Conservation (phyloP, 1,140 invertebrate species). For the Asbolus verrucosus region DNA sequence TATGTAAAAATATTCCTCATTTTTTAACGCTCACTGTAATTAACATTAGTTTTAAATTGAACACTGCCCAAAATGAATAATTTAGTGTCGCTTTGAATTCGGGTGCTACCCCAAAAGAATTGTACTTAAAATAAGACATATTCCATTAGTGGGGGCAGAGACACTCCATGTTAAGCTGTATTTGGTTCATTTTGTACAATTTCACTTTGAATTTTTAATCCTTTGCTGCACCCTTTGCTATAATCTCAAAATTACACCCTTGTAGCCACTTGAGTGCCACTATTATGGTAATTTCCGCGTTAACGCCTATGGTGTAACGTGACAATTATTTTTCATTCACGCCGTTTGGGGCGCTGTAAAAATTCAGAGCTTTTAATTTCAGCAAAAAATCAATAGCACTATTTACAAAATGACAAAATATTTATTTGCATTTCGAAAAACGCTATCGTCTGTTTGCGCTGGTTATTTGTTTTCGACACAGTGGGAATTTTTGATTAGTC, state of each 20-base stretch:
- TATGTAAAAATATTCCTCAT: too few relatives aligned
- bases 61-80: too few relatives aligned
- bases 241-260: slow-evolving; percentile 40
- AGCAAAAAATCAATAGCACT: slow-evolving; percentile 14
- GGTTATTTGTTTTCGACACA: slow-evolving; percentile 41
- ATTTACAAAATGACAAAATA: slow-evolving; percentile 36
- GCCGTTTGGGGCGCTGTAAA: not conserved
- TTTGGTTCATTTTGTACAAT: too few relatives aligned
- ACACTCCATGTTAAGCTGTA: too few relatives aligned
- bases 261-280: not conserved
- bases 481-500: slow-evolving; percentile 44
- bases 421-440: slow-evolving; percentile 26
- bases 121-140: too few relatives aligned
- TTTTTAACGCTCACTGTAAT: too few relatives aligned
- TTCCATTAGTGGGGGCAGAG: too few relatives aligned
- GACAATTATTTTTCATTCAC: slow-evolving; percentile 19
- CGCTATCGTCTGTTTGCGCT: slow-evolving; percentile 14
- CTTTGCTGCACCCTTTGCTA: slow-evolving; percentile 33
- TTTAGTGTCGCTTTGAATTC: too few relatives aligned
- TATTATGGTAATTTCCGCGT: slow-evolving; percentile 24
- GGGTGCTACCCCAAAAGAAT: too few relatives aligned
- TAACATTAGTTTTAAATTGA: too few relatives aligned
- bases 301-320: not conserved
- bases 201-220: slow-evolving; percentile 39
- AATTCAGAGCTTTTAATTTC: slow-evolving; percentile 21